A percentile compares a stretch with the other conserved stretches of the same genome.
phyloP scores from a whole-genome alignment of 2,113 vertebrate genomes.

The Montifringilla adamsi region DNA sequence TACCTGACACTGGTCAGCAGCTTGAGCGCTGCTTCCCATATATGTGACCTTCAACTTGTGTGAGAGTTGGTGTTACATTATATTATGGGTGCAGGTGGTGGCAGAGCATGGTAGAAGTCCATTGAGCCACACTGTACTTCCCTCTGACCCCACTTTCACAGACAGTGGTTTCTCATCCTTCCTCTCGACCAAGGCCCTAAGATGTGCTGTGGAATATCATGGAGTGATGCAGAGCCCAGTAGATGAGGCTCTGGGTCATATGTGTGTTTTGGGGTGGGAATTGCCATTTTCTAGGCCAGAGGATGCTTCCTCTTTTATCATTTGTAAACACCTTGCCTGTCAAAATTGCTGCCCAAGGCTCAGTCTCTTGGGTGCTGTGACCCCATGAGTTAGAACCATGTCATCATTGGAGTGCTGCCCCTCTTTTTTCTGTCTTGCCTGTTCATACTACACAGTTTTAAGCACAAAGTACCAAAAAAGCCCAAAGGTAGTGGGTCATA shows the following conservation, averaged over 20 bases:
- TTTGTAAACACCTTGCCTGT: neutral
- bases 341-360: neutral
- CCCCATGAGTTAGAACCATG: neutral
- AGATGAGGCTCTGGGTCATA: neutral
- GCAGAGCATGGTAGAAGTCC: neutral
- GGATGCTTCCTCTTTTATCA: neutral
- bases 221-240: neutral
- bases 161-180: neutral
- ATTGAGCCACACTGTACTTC: neutral
- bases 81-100: neutral
- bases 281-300: neutral
- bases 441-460: neutral
- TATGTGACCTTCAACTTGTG: neutral
- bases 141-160: neutral
- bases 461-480: neutral
- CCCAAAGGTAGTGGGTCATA: neutral
- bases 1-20: neutral
- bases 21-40: accelerated
- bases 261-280: neutral
- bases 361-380: accelerated
- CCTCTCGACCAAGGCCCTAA: accelerated
- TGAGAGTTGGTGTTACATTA: accelerated
- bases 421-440: neutral
- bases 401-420: neutral
- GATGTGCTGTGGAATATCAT: neutral